Percentiles rank a stretch among this genome's conserved stretches.
phyloP scores from a whole-genome alignment of 1,140 invertebrate species.

The Drosophila bipectinata region DNA sequence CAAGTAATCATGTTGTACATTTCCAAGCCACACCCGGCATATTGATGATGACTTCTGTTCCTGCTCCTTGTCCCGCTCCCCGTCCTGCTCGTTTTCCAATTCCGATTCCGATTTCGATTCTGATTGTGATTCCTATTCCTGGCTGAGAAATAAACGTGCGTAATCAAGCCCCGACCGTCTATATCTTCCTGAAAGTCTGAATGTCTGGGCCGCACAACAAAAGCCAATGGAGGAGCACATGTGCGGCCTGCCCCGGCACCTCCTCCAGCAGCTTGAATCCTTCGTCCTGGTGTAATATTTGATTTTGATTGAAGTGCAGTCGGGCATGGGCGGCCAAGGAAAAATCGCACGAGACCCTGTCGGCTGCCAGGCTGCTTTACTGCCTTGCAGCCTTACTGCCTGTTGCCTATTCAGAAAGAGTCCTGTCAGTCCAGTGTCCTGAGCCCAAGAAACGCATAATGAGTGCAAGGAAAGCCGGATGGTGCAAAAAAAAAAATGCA shows the following conservation, averaged over 20 bases:
- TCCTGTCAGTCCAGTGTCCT: slow-evolving; percentile 30
- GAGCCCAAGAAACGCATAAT: slow-evolving; percentile 46
- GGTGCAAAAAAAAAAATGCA: slow-evolving; percentile 43
- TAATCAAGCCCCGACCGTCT: slow-evolving; percentile 60
- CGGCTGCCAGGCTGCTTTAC: slow-evolving; percentile 2
- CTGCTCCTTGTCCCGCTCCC: neutral
- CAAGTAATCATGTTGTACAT: slow-evolving; percentile 80
- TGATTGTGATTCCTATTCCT: slow-evolving; percentile 4
- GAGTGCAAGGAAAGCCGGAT: slow-evolving; percentile 39
- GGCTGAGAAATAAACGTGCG: slow-evolving; percentile 72
- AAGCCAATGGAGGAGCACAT: slow-evolving; percentile 13
- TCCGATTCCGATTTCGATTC: neutral
- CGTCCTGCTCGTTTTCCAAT: neutral
- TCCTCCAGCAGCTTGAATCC: neutral
- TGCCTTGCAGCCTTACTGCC: slow-evolving; percentile 52
- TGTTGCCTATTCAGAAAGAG: slow-evolving; percentile 56
- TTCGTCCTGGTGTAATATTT: slow-evolving; percentile 65
- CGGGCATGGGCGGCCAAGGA: slow-evolving; percentile 59
- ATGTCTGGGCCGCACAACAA: slow-evolving; percentile 36
- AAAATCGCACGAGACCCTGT: slow-evolving; percentile 64
- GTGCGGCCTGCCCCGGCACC: slow-evolving; percentile 10
- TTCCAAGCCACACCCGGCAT: slow-evolving; percentile 68
- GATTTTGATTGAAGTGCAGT: slow-evolving; percentile 80
- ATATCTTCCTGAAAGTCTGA: slow-evolving; percentile 27
- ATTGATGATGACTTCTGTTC: slow-evolving; percentile 54